Percentiles rank a stretch among this genome's conserved stretches.
Evolutionary conservation across 2,113 vertebrate species (phyloP).

Genomic region (Cinclus cinclus): DNA sequence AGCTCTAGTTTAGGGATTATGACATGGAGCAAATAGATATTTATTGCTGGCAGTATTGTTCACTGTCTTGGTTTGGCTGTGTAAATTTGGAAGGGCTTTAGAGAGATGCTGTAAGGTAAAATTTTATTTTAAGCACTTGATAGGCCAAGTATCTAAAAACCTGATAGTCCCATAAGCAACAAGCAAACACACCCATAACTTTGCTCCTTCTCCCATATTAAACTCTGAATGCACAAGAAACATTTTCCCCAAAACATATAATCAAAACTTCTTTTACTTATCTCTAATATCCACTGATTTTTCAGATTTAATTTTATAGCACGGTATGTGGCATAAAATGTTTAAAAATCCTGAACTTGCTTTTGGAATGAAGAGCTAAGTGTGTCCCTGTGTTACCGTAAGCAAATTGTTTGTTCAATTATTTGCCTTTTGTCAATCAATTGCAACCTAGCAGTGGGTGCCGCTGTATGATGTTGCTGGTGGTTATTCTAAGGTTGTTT

Average conservation of each 20-base stretch:
- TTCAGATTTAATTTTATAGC: not conserved
- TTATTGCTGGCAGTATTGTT: not conserved
- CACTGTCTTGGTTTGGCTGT: not conserved
- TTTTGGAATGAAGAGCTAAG: not conserved
- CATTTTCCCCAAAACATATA: rapidly evolving
- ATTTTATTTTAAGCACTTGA: not conserved
- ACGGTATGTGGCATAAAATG: rapidly evolving
- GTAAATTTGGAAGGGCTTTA: not conserved
- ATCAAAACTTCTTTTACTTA: not conserved
- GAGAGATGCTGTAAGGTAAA: not conserved
- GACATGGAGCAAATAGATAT: not conserved
- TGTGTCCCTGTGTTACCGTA: not conserved
- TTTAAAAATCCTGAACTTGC: not conserved
- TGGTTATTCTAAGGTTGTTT: not conserved
- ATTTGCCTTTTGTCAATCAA: not conserved
- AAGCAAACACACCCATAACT: not conserved
- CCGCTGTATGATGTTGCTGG: not conserved
- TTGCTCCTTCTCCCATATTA: not conserved
- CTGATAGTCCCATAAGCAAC: not conserved
- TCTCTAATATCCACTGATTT: not conserved
- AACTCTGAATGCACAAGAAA: not conserved
- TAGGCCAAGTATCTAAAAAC: not conserved
- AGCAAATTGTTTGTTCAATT: not conserved
- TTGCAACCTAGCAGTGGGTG: not conserved
- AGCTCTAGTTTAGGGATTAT: not conserved